These are phyloP conservation scores for Marronus borbonicus DNA, from an alignment of 2,888 invertebrate genomes.

Conservation along the genomic window DNA sequence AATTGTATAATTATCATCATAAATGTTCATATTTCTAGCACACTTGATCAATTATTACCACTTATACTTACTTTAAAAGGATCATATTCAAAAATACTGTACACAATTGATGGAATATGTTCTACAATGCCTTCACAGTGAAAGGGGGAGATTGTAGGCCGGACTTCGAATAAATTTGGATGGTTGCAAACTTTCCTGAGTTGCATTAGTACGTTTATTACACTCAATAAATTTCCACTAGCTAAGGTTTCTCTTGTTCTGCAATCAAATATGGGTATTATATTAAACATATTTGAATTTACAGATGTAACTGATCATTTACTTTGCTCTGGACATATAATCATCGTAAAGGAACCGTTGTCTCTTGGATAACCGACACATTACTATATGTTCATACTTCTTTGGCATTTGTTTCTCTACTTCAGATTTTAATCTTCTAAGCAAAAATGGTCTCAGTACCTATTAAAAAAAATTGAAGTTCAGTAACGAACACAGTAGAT, in stretches of 20 bases:
- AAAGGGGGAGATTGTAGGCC: constrained; percentile 95
- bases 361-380: constrained; percentile 94
- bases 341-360: constrained; percentile 99
- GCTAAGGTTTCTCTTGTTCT: constrained; percentile 95
- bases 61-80: constrained; percentile 77
- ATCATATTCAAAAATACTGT: constrained; percentile 80
- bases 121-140: constrained; percentile 85
- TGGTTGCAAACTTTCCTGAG: constrained; percentile 98
- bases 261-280: constrained; percentile 57
- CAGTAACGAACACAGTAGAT: neutral
- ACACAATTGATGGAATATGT: constrained; percentile 81
- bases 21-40: constrained; percentile 4
- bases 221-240: constrained; percentile 93
- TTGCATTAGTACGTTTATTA: constrained; percentile 98
- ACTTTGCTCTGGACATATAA: constrained; percentile 98
- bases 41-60: neutral
- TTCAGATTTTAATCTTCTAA: constrained; percentile 92
- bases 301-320: constrained; percentile 66
- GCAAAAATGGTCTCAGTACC: constrained; percentile 93
- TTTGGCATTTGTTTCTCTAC: constrained; percentile 98
- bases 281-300: constrained; percentile 11
- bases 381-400: constrained; percentile 95
- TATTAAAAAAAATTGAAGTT: constrained; percentile 64
- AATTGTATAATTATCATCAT: constrained; percentile 58
- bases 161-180: constrained; percentile 97